These are phyloP conservation scores for Agonopterix subpropinquella DNA, from an alignment of 2,888 invertebrate genomes.

Conservation along the genomic window DNA sequence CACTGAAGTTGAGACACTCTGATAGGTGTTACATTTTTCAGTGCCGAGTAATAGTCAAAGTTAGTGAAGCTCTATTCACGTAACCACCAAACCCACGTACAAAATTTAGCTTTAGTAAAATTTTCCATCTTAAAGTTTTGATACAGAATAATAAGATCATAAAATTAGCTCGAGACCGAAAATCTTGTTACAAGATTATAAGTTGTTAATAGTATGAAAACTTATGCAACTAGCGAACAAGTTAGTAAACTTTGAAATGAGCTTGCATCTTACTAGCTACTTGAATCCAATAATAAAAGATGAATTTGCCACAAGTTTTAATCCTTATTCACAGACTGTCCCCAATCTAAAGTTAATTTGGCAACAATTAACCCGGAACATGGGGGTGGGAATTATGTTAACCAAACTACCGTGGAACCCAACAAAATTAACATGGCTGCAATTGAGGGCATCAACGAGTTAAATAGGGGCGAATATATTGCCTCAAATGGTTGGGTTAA, in stretches of 20 bases:
- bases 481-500: no score
- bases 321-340: constrained; percentile 5
- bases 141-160: no score
- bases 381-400: constrained; percentile 7
- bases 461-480: no score
- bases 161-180: not conserved
- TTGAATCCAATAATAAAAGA: constrained; percentile 13
- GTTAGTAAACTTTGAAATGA: constrained; percentile 24
- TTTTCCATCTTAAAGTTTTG: no score
- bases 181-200: constrained; percentile 4
- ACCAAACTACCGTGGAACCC: constrained; percentile 1
- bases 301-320: no score
- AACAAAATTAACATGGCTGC: constrained; percentile 2
- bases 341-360: constrained; percentile 21
- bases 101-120: not conserved
- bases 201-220: constrained; percentile 2
- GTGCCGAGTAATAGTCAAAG: no score
- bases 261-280: constrained; percentile 17
- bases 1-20: no score
- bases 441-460: not conserved
- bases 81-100: not conserved
- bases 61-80: no score
- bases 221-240: constrained; percentile 3
- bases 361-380: constrained; percentile 10
- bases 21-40: no score